Conservation (phyloP, 2,888 invertebrate genomes). For the Gerris lacustris region DNA sequence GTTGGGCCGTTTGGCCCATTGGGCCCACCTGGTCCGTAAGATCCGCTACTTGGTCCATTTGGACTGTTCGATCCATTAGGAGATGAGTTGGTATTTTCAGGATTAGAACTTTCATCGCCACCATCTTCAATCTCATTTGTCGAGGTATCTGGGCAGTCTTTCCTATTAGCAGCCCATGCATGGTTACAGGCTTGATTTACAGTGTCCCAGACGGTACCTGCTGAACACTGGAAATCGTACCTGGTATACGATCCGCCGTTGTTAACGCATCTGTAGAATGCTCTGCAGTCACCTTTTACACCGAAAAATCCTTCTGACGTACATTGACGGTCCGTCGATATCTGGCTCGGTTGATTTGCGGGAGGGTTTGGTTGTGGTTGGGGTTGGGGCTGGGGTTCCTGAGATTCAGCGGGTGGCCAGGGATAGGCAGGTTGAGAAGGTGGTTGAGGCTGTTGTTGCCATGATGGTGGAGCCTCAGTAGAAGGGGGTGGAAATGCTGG, state of each 20-base stretch:
- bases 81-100: no score
- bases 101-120: not conserved
- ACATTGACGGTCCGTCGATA: constrained; percentile 22
- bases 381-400: constrained; percentile 17
- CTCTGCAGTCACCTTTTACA: constrained; percentile 34
- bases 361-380: constrained; percentile 16
- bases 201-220: constrained; percentile 47
- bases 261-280: constrained; percentile 38
- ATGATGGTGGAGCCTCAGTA: constrained; percentile 31
- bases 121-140: constrained; percentile 12
- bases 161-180: constrained; percentile 44
- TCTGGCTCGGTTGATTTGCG: not conserved
- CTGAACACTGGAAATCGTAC: constrained; percentile 44
- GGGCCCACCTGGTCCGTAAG: constrained; percentile 8
- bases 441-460: constrained; percentile 2
- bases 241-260: constrained; percentile 35
- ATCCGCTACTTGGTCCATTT: no score
- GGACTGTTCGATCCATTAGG: no score
- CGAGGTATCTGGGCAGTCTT: constrained; percentile 24
- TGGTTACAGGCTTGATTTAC: constrained; percentile 50
- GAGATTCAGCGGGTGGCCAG: constrained; percentile 9
- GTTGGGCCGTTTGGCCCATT: constrained; percentile 6
- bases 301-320: constrained; percentile 31
- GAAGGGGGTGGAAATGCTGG: not conserved
- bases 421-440: constrained; percentile 16